Base-by-base conservation (phyloP, 2,113 vertebrate species). In the Solea senegalensis region DNA sequence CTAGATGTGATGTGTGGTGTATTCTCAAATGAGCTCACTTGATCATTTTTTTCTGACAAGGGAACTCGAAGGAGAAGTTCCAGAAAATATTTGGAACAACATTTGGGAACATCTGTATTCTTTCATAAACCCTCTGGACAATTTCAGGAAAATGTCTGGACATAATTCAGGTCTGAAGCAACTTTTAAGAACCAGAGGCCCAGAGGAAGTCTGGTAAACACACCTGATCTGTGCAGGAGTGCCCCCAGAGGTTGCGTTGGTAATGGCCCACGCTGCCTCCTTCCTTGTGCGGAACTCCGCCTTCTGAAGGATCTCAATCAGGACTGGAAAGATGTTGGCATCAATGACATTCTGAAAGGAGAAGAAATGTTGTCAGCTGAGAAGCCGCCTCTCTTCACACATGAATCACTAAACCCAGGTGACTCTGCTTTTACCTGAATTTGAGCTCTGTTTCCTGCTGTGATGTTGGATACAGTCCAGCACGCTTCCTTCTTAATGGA, bases 241-340 rank as follows among this genome's bases (percentile, higher is more conserved):
- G 69, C 97, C 97, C 58, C 97, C 97, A 0, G 97, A 99, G 5
- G 97, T 98, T 50, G 97, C 96, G 21, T 99, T 99, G 84, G 97
- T 99, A 74, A 99, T 98, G 51, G 97, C 97, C 97, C 97, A 99
- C 1, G 97, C 97, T 7, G 97, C 97, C 89, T 99, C 97, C 90
- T 99, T 99, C 79, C 96, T 95, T 84, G 97, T 99, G 74, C 97
- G 96, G 88, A 99, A 99, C 88, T 99, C 97, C 0, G 62, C 96
- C 90, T 97, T 97, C 75, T 97, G 96, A 74, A 97, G 94, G 76
- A 97, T 95, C 86, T 97, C 96, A 45, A 96, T 97, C 75, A 97
- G 89, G 72, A 96, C 91, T 61, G 96, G 96, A 87, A 97, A 97
- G 86, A 97, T 96, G 93, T 96, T 96, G 91, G 95, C 94, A 90